Evolutionary conservation across 2,113 vertebrate species (phyloP), one percentile per base, ranked within the genome.

Genomic region (Tiliqua scincoides): DNA sequence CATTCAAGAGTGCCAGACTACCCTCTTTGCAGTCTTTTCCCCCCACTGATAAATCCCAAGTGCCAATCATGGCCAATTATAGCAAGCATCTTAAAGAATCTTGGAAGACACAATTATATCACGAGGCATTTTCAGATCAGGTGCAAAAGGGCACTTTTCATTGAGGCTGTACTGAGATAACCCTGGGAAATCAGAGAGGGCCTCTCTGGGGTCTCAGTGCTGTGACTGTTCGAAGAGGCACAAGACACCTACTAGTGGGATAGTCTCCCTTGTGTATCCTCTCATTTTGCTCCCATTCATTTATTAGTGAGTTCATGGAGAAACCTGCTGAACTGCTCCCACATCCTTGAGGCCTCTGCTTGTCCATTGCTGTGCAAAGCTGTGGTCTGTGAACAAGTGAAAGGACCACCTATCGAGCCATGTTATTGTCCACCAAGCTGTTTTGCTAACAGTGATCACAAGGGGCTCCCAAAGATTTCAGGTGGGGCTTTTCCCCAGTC

Each of bases 81-180:
- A 86, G 62, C 10, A 79, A 86, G 80, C 72, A 84, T 93, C 93
- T 92, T 91, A 90, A 93, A 79, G 82, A 84, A 89, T 87, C 77
- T 37, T 85, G 91, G 89, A 78, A 92, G 87, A 27, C 83, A 87
- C 89, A 91, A 93, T 94, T 93, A 92, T 85, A 93, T 85, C 88
- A 88, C 86, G 88, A 94, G 87, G 79, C 88, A 90, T 92, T 92
- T 88, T 88, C 85, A 95, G 43, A 92, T 83, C 91, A 83, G 82
- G 93, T 95, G 79, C 84, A 80, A 88, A 92, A 89, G 67, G 43
- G 89, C 85, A 91, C 82, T 76, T 86, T 87, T 92, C 83, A 85
- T 91, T 85, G 88, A 27, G 91, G 83, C 82, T 84, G 83, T 18
- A 35, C 83, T 93, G 89, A 86, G 88, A 87, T 73, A 91, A 91